phyloP scores from a whole-genome alignment of 2,888 invertebrate species.

The Hemicrepidius hirtus region DNA sequence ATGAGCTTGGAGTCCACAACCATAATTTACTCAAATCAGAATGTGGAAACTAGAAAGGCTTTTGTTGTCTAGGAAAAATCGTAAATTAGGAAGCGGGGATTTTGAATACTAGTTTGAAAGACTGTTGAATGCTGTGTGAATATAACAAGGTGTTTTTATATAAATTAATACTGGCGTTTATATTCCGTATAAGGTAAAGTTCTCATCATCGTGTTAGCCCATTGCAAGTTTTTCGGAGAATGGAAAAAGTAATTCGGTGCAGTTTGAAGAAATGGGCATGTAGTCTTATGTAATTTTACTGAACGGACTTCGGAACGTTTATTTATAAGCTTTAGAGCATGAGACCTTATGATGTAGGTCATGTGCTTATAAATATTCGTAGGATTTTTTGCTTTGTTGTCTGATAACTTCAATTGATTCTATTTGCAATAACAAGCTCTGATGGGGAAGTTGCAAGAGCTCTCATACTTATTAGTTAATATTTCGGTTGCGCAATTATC shows the following conservation, averaged over 20 bases:
- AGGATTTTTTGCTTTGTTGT: conserved; percentile 20
- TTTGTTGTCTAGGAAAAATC: conserved; percentile 23
- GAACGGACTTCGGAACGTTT: conserved; percentile 23
- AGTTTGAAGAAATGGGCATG: conserved; percentile 9
- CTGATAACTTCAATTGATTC: conserved; percentile 29
- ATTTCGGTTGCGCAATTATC: conserved; percentile 27
- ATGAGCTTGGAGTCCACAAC: not conserved
- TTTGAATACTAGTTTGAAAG: conserved; percentile 35
- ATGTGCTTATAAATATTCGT: conserved; percentile 23
- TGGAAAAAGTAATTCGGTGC: conserved; percentile 19
- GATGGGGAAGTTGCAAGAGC: conserved; percentile 25
- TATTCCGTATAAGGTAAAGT: conserved; percentile 40
- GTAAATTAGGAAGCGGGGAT: conserved; percentile 30
- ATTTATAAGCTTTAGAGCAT: conserved; percentile 7
- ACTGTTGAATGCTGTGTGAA: conserved; percentile 36
- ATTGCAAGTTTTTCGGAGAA: conserved; percentile 40
- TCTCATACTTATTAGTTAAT: conserved; percentile 7
- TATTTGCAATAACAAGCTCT: conserved; percentile 24
- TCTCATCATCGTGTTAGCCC: conserved; percentile 41
- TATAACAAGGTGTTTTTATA: conserved; percentile 41
- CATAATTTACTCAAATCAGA: conserved; percentile 11
- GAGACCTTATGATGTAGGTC: conserved; percentile 11
- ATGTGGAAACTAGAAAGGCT: conserved; percentile 6
- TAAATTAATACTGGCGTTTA: conserved; percentile 41
- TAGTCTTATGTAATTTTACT: conserved; percentile 36